Evolutionary conservation across 2,113 vertebrate species (phyloP).

Genomic region (Telmatochromis sp.): DNA sequence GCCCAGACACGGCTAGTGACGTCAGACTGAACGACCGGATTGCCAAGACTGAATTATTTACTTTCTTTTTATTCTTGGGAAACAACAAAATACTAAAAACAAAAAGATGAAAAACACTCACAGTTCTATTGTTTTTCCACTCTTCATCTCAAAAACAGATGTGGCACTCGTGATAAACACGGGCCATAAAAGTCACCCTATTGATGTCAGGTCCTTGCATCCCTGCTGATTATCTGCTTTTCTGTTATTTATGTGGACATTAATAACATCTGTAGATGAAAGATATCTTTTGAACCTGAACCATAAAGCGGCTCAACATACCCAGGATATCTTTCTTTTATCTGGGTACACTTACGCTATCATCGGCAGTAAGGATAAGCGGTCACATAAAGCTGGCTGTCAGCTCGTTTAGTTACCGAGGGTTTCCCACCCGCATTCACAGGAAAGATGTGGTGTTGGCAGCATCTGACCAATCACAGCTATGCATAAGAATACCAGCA

Average conservation of each 20-base stretch:
- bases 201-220: not conserved
- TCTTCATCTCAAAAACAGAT: not conserved
- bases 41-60: not conserved
- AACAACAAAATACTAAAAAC: not conserved
- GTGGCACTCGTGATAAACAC: not conserved
- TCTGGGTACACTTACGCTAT: not conserved
- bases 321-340: not conserved
- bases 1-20: too few species aligned
- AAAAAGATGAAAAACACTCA: not conserved
- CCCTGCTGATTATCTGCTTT: not conserved
- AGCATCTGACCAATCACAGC: not conserved
- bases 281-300: not conserved
- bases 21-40: not conserved
- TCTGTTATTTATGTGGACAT: not conserved
- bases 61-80: not conserved
- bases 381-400: not conserved
- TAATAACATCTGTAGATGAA: not conserved
- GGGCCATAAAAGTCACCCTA: not conserved
- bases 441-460: not conserved
- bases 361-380: not conserved
- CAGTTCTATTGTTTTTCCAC: not conserved
- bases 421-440: not conserved
- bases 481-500: not conserved
- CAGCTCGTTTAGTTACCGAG: not conserved
- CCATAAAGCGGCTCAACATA: not conserved